Conservation (phyloP, 2,888 invertebrate genomes). For the Halictus ligatus region DNA sequence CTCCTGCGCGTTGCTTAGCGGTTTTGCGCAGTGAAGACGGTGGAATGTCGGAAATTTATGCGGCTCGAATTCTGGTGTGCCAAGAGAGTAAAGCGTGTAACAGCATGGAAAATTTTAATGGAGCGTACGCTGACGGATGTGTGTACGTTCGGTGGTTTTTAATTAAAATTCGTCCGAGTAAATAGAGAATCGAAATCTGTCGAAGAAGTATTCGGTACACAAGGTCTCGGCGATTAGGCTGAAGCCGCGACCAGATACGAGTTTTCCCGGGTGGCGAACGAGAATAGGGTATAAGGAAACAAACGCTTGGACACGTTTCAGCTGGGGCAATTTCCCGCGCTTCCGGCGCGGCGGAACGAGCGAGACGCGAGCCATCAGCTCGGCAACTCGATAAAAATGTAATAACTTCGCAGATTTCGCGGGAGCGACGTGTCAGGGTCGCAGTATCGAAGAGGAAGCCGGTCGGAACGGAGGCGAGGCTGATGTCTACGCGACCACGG, state of each 20-base stretch:
- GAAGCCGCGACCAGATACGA: background rate
- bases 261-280: background rate
- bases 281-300: background rate
- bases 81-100: background rate
- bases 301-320: background rate
- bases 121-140: no score
- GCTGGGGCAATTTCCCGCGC: background rate
- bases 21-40: background rate
- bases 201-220: no score
- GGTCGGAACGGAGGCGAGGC: background rate
- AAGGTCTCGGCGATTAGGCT: background rate
- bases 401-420: slow-evolving; percentile 15
- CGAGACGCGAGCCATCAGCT: background rate
- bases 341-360: background rate
- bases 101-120: no score
- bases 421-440: background rate
- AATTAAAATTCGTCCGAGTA: background rate
- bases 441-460: background rate
- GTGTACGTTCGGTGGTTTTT: no score
- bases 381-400: slow-evolving; percentile 19
- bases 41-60: background rate
- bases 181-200: no score
- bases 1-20: background rate
- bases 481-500: background rate
- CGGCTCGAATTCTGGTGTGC: background rate